These are phyloP conservation scores for Oscheius onirici DNA, from an alignment of 2,888 invertebrate genomes.

Conservation along the genomic window DNA sequence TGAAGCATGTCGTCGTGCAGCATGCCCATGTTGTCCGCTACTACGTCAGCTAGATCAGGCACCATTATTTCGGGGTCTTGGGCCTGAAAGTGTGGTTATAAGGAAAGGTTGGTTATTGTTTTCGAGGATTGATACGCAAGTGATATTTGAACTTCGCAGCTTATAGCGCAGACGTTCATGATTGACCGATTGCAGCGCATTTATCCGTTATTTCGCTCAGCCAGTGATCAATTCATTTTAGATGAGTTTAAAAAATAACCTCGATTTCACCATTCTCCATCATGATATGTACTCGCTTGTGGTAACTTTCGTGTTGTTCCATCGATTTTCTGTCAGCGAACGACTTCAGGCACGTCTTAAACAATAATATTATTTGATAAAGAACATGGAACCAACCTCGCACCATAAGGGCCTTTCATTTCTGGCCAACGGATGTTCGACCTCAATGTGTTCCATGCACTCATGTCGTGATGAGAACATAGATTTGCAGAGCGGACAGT, in stretches of 20 bases:
- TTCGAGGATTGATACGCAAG: no score
- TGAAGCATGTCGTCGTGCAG: conserved; percentile 24
- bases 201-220: no score
- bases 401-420: conserved; percentile 63
- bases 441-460: conserved; percentile 59
- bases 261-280: conserved; percentile 57
- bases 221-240: no score
- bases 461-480: conserved; percentile 65
- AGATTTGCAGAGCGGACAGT: conserved; percentile 68
- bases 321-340: conserved; percentile 52
- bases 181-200: no score
- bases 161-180: no score
- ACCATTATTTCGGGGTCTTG: conserved; percentile 22
- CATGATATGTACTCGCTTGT: conserved; percentile 65
- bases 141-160: no score
- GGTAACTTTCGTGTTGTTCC: conserved; percentile 67
- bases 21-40: conserved; percentile 6
- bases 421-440: conserved; percentile 59
- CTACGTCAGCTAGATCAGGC: background rate
- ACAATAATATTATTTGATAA: background rate
- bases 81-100: background rate
- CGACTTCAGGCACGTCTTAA: conserved; percentile 55
- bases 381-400: conserved; percentile 55
- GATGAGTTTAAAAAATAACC: conserved; percentile 27
- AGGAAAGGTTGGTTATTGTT: no score